Evolutionary conservation across 2,797 vertebrate genomes (phyloP).

Genomic region (Esox lucius): DNA sequence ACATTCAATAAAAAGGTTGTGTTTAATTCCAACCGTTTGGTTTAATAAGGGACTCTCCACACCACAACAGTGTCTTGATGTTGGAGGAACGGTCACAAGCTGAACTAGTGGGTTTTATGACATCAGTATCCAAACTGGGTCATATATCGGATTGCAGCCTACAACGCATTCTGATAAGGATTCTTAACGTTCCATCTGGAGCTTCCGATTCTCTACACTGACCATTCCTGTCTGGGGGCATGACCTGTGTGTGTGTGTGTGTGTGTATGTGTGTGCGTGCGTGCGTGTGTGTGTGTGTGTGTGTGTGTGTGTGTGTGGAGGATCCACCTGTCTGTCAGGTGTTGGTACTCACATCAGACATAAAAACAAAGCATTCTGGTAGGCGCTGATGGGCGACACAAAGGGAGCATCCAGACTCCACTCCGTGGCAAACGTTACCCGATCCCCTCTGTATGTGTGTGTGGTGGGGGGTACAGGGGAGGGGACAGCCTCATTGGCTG

Average conservation of each 20-base stretch:
- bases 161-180: neutral
- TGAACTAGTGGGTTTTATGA: neutral
- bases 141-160: neutral
- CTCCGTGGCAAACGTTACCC: slow-evolving; percentile 48
- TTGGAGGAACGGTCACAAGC: too few relatives aligned
- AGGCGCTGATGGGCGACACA: slow-evolving; percentile 61
- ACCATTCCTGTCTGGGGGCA: neutral
- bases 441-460: slow-evolving; percentile 50
- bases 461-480: slow-evolving; percentile 32
- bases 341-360: slow-evolving; percentile 68
- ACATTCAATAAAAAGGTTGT: too few relatives aligned
- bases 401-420: slow-evolving; percentile 64
- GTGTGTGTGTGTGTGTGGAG: slow-evolving; percentile 18
- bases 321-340: slow-evolving; percentile 67
- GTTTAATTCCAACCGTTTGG: too few relatives aligned
- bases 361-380: slow-evolving; percentile 64
- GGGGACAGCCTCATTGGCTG: slow-evolving; percentile 75
- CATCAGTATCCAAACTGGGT: neutral
- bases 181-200: neutral
- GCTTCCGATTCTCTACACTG: neutral
- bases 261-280: slow-evolving; percentile 7
- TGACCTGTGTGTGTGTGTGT: neutral
- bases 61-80: too few relatives aligned
- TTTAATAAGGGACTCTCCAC: too few relatives aligned
- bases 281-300: slow-evolving; percentile 14